phyloP scores from a whole-genome alignment of 2,113 vertebrate species.

The Catharus fuscescens region DNA sequence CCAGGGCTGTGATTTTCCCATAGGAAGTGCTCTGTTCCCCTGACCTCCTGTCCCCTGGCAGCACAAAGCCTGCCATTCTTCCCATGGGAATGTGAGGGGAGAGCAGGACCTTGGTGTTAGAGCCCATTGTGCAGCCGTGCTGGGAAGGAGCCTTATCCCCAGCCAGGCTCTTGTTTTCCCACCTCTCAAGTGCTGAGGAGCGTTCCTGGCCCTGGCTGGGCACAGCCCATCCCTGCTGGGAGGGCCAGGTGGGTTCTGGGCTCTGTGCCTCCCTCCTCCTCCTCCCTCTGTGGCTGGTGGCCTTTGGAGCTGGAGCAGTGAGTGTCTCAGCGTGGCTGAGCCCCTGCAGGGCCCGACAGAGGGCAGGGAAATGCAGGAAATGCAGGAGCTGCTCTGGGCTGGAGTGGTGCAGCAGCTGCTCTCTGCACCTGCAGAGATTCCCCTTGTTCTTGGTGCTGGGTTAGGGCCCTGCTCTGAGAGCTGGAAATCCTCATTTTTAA shows the following conservation, averaged over 20 bases:
- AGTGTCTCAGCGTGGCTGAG: fast-evolving
- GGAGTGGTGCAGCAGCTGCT: fast-evolving
- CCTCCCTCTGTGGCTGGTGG: not conserved
- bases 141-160: not conserved
- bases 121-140: not conserved
- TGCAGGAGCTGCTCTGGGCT: too few relatives aligned
- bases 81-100: constrained; percentile 9
- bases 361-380: not conserved
- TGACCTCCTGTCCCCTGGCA: not conserved
- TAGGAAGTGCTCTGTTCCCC: not conserved
- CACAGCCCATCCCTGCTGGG: not conserved
- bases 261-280: not conserved
- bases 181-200: not conserved
- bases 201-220: not conserved
- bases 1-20: not conserved
- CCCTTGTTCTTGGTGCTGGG: not conserved
- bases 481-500: not conserved
- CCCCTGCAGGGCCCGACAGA: not conserved
- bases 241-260: not conserved
- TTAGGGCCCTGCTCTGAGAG: not conserved
- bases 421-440: not conserved
- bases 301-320: not conserved
- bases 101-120: constrained; percentile 10
- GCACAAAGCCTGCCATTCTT: constrained; percentile 39
- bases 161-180: not conserved